Evolutionary conservation across 1,140 invertebrate genomes (phyloP), one percentile per base, ranked within the genome.

Genomic region (Potamilus streckersoni): DNA sequence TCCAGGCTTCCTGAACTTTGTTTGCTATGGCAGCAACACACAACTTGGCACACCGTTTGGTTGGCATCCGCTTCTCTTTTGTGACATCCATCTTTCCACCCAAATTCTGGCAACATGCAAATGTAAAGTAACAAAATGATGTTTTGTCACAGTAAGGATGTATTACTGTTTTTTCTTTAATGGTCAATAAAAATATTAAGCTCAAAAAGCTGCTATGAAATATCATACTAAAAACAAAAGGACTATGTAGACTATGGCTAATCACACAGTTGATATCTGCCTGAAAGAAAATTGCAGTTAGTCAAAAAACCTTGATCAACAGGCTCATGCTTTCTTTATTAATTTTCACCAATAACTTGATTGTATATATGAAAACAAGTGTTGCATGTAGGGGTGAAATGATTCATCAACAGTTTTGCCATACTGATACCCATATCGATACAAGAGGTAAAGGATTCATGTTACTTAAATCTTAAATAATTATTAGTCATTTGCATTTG

Each of bases 1-100:
- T 94, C 95, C 95, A 97, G 2, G 92, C 93, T 90, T 96, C 94
- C 69, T 93, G 88, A 69, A 95, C 80, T 88, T 93, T 92, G 87
- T 96, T 96, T 17, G 94, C 94, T 57, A 96, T 91, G 17, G 94
- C 94, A 20, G 95, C 89, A 0, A 93, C 93, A 88, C 93, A 94
- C 6, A 96, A 88, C 79, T 93, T 85, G 2, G 92, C 94, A 90
- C 95, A 96, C 55, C 95, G 91, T 82, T 93, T 92, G 2, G 92
- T 91, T 4, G 92, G 92, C 91, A 96, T 92, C 85, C 94, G 91
- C 55, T 82, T 83, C 58, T 86, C 85, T 31, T 70, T 72, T 31
- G 38, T 8, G 38, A 73, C 61, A 8, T 78, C 64, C 84, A 85
- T 85, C 17, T 74, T 68, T 56, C 62, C 69, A 38, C 80, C 79